phyloP scores from a whole-genome alignment of 2,888 invertebrate genomes.

The Parascotia fuliginaria region DNA sequence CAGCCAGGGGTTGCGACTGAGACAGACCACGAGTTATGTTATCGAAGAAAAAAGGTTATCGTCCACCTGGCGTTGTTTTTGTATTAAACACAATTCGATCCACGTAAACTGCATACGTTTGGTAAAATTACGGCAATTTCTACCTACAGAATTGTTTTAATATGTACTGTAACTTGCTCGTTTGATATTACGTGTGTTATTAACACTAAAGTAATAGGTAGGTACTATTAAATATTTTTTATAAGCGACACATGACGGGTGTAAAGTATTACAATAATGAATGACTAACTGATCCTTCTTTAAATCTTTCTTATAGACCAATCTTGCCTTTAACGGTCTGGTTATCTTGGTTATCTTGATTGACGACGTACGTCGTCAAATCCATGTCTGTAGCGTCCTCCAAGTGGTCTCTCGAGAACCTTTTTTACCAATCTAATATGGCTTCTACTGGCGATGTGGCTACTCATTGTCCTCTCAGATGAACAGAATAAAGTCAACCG shows the following conservation, averaged over 20 bases:
- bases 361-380: no score
- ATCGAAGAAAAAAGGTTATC: conserved; percentile 43
- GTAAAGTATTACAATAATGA: no score
- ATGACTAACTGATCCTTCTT: no score
- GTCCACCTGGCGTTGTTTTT: conserved; percentile 63
- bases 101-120: conserved; percentile 15
- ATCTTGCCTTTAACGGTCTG: no score
- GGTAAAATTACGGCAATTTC: conserved; percentile 16
- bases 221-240: neutral
- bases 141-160: conserved; percentile 17
- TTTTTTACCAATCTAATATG: no score
- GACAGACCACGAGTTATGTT: conserved; percentile 28
- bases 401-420: no score
- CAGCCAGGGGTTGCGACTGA: conserved; percentile 54
- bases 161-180: conserved; percentile 32
- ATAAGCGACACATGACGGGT: neutral
- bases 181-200: conserved; percentile 15
- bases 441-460: no score
- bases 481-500: no score
- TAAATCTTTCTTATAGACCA: no score
- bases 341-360: no score
- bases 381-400: no score
- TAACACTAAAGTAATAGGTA: conserved; percentile 19
- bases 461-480: no score
- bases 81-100: conserved; percentile 14